Evolutionary conservation across 2,888 invertebrate species (phyloP).

Genomic region (Drosophila peninsularis): DNA sequence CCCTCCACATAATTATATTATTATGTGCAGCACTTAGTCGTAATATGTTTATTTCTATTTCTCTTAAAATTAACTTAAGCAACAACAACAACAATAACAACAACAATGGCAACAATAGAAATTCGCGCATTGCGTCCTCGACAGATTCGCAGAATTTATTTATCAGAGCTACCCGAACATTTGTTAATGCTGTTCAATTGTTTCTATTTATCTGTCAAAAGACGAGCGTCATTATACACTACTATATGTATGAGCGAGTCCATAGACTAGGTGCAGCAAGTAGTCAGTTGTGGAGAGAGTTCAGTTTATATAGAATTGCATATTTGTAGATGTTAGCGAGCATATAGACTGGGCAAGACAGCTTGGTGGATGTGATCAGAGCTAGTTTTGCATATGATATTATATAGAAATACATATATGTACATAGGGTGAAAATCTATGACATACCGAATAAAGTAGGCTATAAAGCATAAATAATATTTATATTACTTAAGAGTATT

Average conservation of each 20-base stretch:
- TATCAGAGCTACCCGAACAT: slow-evolving; percentile 63
- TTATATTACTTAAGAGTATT: too few species aligned
- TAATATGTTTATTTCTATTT: slow-evolving; percentile 51
- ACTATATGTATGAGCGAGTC: not conserved
- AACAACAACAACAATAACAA: slow-evolving; percentile 22
- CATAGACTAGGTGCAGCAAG: not conserved
- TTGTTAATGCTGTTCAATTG: slow-evolving; percentile 74
- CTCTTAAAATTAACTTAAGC: slow-evolving; percentile 53
- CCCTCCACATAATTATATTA: slow-evolving; percentile 29
- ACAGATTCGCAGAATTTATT: slow-evolving; percentile 73
- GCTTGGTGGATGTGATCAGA: too few species aligned
- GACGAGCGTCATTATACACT: slow-evolving; percentile 49
- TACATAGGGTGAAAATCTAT: too few species aligned
- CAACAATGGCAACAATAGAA: slow-evolving; percentile 18
- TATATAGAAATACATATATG: too few species aligned
- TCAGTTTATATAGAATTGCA: too few species aligned
- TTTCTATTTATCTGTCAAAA: slow-evolving; percentile 65
- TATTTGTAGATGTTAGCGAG: too few species aligned
- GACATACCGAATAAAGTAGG: too few species aligned
- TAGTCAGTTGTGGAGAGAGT: not conserved
- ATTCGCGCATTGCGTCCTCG: slow-evolving; percentile 67
- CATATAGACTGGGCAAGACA: too few species aligned
- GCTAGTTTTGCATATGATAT: too few species aligned
- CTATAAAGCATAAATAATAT: too few species aligned
- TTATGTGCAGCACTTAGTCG: slow-evolving; percentile 30